Evolutionary conservation across 2,888 invertebrate species (phyloP).

Genomic region (Adelphocoris suturalis): DNA sequence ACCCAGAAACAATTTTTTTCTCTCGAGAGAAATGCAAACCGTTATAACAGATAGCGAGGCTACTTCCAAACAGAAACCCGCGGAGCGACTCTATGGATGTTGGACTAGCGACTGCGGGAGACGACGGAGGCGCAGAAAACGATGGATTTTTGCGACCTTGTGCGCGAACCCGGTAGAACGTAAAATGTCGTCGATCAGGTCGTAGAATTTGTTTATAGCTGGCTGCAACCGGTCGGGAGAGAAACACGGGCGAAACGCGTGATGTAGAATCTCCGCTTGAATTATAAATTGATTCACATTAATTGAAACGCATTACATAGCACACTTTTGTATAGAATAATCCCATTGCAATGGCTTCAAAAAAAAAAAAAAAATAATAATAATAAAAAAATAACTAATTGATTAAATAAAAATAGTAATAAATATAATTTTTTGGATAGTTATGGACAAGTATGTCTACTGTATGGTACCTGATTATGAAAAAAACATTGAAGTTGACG

Average conservation of each 20-base stretch:
- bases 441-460: too few relatives aligned
- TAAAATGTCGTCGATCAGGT: neutral
- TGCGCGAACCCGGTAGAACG: neutral
- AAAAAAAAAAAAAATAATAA: too few relatives aligned
- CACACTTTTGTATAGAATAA: too few relatives aligned
- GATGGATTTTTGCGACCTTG: slow-evolving; percentile 4
- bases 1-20: neutral
- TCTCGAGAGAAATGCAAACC: neutral
- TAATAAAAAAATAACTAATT: too few relatives aligned
- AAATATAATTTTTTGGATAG: too few relatives aligned
- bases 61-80: neutral
- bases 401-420: too few relatives aligned
- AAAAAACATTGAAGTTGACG: too few relatives aligned
- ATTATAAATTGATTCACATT: too few relatives aligned
- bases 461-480: too few relatives aligned
- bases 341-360: too few relatives aligned
- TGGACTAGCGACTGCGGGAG: neutral
- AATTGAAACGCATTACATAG: too few relatives aligned
- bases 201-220: neutral
- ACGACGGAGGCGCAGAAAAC: neutral
- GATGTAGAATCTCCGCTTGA: neutral
- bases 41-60: neutral
- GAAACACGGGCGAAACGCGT: neutral
- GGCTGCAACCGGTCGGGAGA: neutral
- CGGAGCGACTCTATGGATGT: neutral